phyloP scores from a whole-genome alignment of 2,888 invertebrate genomes.

The Petrolisthes manimaculis region DNA sequence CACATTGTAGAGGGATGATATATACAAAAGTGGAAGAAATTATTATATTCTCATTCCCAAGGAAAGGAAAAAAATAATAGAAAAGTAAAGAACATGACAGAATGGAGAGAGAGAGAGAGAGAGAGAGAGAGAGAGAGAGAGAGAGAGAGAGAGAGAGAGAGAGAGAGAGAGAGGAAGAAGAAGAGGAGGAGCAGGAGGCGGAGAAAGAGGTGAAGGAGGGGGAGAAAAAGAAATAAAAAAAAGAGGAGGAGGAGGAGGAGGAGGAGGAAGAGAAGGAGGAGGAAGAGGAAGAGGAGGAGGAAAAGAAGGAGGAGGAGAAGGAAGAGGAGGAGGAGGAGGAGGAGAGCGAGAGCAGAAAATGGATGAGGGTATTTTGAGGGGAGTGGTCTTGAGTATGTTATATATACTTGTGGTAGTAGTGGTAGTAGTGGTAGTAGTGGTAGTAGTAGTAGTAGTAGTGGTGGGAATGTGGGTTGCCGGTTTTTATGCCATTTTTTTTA shows the following conservation, averaged over 20 bases:
- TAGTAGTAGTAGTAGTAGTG: not conserved
- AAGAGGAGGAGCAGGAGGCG: not conserved
- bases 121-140: constrained; percentile 18
- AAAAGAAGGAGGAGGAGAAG: not conserved
- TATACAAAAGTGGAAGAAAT: too few species aligned
- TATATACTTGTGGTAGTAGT: not conserved
- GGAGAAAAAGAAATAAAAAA: not conserved
- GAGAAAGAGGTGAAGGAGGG: not conserved
- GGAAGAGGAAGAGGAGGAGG: not conserved
- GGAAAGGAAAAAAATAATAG: too few species aligned
- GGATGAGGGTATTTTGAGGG: too few species aligned
- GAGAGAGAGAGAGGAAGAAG: constrained; percentile 12
- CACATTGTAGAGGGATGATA: too few species aligned
- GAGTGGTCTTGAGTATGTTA: too few species aligned
- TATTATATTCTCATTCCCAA: too few species aligned
- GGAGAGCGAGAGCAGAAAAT: not conserved
- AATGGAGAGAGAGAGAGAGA: not conserved
- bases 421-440: not conserved
- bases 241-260: not conserved
- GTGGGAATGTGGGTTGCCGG: too few species aligned
- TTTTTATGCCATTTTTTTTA: too few species aligned
- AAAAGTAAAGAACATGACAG: not conserved
- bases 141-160: constrained; percentile 18
- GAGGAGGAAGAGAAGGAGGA: constrained; percentile 1
- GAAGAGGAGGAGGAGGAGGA: not conserved